phyloP scores from a whole-genome alignment of 1,140 invertebrate genomes.

The Druon quercuslanigerum region DNA sequence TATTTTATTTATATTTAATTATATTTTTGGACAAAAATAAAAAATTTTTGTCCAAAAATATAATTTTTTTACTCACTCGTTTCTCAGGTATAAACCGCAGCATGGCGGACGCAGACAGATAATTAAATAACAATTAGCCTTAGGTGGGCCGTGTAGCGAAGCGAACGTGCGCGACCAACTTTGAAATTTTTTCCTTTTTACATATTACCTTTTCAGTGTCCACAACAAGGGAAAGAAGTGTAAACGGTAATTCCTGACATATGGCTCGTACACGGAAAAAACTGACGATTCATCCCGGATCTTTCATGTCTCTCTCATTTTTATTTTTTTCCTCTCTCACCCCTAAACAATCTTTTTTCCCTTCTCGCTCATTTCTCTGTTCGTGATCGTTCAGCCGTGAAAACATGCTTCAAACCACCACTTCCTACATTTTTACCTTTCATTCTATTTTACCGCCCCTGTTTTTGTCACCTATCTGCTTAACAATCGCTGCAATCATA shows the following conservation, averaged over 20 bases:
- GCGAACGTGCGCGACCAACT: slow-evolving; percentile 52
- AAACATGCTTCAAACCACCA: slow-evolving; percentile 59
- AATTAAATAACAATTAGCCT: slow-evolving; percentile 74
- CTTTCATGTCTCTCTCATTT: slow-evolving; percentile 48
- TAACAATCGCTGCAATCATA: neutral
- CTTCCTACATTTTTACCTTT: slow-evolving; percentile 56
- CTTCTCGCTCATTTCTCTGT: slow-evolving; percentile 48
- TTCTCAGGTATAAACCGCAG: slow-evolving; percentile 72
- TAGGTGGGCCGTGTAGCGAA: slow-evolving; percentile 60
- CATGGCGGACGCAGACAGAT: slow-evolving; percentile 63
- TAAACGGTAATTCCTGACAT: slow-evolving; percentile 45
- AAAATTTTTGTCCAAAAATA: too few relatives aligned
- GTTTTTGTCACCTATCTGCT: slow-evolving; percentile 23
- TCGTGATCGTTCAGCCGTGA: slow-evolving; percentile 60
- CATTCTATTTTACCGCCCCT: slow-evolving; percentile 34
- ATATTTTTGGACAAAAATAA: too few relatives aligned
- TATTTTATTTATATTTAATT: too few relatives aligned
- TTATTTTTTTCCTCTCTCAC: slow-evolving; percentile 17
- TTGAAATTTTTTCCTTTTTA: neutral
- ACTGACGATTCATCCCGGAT: slow-evolving; percentile 63
- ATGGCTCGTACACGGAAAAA: slow-evolving; percentile 55
- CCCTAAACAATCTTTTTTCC: slow-evolving; percentile 34
- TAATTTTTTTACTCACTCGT: too few relatives aligned
- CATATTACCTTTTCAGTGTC: slow-evolving; percentile 38
- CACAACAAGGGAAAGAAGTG: slow-evolving; percentile 36